A percentile compares a stretch with the other conserved stretches of the same genome.
phyloP scores from a whole-genome alignment of 2,797 vertebrate genomes.

The Enoplosus armatus region DNA sequence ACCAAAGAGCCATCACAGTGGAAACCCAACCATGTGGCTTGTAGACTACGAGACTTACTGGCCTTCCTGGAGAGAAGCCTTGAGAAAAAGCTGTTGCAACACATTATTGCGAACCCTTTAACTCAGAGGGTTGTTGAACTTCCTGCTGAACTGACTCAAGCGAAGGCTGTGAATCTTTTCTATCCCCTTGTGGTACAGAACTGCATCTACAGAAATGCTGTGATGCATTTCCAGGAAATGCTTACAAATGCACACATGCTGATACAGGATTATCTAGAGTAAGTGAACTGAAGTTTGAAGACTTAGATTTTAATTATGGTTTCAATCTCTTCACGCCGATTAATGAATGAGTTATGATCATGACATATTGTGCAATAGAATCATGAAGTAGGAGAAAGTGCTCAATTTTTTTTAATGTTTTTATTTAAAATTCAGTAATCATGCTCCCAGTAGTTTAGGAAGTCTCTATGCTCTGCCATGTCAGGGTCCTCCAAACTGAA shows the following conservation, averaged over 20 bases:
- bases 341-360: not conserved
- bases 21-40: constrained; percentile 77
- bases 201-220: constrained; percentile 83
- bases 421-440: constrained; percentile 50
- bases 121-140: constrained; percentile 80
- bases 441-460: constrained; percentile 15
- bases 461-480: not conserved
- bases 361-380: not conserved
- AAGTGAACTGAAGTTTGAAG: not conserved
- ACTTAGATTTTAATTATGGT: not conserved
- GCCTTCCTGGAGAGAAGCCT: constrained; percentile 88
- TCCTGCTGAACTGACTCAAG: constrained; percentile 79
- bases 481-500: not conserved
- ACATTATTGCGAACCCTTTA: constrained; percentile 88
- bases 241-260: constrained; percentile 88
- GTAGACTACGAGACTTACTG: constrained; percentile 87
- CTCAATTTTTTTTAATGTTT: no score
- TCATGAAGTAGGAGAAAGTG: fast-evolving
- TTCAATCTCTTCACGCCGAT: not conserved
- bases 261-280: constrained; percentile 86
- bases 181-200: constrained; percentile 85
- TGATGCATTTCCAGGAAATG: constrained; percentile 90
- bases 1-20: constrained; percentile 79
- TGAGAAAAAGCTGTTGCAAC: constrained; percentile 85
- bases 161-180: constrained; percentile 92